Percentiles rank a stretch among this genome's conserved stretches.
Conservation (phyloP, 2,797 vertebrate species). For the Lutjanus campechanus region DNA sequence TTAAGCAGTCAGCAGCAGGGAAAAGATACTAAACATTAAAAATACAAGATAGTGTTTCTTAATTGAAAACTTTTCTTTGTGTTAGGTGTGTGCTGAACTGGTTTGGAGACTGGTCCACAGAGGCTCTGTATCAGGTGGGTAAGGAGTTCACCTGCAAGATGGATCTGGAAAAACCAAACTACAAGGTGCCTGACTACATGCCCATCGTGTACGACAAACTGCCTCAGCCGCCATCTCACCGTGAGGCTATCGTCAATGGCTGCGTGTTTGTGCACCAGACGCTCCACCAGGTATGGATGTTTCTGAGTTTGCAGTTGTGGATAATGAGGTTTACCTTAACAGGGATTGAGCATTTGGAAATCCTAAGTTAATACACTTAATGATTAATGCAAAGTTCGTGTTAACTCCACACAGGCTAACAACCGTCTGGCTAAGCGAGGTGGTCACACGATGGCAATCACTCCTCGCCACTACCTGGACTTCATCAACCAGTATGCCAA, state of each 20-base stretch:
- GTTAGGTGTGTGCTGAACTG: slow-evolving; percentile 97
- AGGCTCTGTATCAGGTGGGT: slow-evolving; percentile 97
- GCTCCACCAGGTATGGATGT: slow-evolving; percentile 92
- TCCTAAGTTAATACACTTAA: not conserved
- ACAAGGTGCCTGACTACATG: slow-evolving; percentile 98
- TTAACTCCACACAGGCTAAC: slow-evolving; percentile 88
- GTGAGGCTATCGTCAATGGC: slow-evolving; percentile 97
- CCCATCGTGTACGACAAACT: slow-evolving; percentile 96
- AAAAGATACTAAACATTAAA: not conserved
- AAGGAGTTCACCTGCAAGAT: slow-evolving; percentile 99
- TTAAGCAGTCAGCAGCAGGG: not conserved
- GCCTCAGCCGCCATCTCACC: slow-evolving; percentile 94
- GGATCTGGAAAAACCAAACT: slow-evolving; percentile 99
- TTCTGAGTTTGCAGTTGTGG: not conserved
- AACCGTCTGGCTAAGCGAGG: slow-evolving; percentile 96
- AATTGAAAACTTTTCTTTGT: not conserved
- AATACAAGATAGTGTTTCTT: not conserved
- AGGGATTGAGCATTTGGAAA: not conserved
- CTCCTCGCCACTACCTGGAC: slow-evolving; percentile 98
- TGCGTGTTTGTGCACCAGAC: slow-evolving; percentile 99
- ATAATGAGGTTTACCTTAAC: too few species aligned
- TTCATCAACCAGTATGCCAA: slow-evolving; percentile 99
- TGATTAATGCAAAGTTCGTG: not conserved
- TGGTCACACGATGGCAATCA: slow-evolving; percentile 97
- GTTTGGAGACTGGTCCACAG: slow-evolving; percentile 99